Conservation (phyloP, 2,888 invertebrate genomes). For the Clunio marinus region DNA sequence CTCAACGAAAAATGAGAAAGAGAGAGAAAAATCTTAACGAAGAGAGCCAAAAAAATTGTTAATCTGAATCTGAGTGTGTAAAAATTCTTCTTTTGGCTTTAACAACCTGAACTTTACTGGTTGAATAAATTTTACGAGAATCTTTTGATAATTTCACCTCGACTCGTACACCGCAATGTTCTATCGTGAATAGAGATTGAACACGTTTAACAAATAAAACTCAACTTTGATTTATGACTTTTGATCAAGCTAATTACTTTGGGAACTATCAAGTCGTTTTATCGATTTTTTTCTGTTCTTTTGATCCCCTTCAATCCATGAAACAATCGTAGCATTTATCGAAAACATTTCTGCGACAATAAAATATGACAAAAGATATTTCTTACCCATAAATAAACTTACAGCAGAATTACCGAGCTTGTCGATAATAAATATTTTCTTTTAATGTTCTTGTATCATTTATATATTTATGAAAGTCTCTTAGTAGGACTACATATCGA, state of each 20-base stretch:
- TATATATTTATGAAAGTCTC: neutral
- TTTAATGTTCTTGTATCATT: neutral
- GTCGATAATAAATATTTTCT: conserved; percentile 2
- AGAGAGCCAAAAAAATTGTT: neutral
- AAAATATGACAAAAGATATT: neutral
- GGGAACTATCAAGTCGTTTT: neutral
- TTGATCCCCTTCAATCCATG: too few relatives aligned
- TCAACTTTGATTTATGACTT: neutral
- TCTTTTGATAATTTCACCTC: too few relatives aligned
- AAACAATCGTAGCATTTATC: neutral
- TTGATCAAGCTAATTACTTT: conserved; percentile 1
- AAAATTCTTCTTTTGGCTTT: too few relatives aligned
- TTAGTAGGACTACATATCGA: neutral
- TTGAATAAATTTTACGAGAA: too few relatives aligned
- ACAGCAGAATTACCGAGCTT: neutral
- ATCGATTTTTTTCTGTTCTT: neutral
- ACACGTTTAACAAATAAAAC: too few relatives aligned
- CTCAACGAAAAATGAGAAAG: conserved; percentile 6
- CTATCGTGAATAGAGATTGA: too few relatives aligned
- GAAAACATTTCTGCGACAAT: neutral
- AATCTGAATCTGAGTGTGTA: too few relatives aligned
- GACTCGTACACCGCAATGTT: too few relatives aligned
- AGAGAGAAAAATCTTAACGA: neutral
- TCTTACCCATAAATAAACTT: too few relatives aligned
- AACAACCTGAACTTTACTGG: too few relatives aligned